Evolutionary conservation across 2,888 invertebrate species (phyloP).

Genomic region (Sesia bembeciformis): DNA sequence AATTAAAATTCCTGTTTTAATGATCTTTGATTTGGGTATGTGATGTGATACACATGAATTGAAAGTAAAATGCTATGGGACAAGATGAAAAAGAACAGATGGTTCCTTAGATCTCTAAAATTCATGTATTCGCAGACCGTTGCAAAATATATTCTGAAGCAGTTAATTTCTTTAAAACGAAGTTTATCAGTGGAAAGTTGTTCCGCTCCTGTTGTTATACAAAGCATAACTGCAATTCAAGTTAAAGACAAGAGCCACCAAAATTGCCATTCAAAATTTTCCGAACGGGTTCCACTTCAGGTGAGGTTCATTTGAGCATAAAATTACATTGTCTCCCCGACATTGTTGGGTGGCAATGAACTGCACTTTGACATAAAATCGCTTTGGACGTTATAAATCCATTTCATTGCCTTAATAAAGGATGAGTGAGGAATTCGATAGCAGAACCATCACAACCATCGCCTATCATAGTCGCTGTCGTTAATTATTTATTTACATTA

Average conservation of each 20-base stretch:
- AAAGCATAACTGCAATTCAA: slow-evolving; percentile 67
- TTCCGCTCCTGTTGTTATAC: slow-evolving; percentile 61
- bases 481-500: background rate
- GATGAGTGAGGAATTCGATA: slow-evolving; percentile 55
- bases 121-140: slow-evolving; percentile 29
- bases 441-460: slow-evolving; percentile 19
- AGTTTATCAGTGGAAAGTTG: slow-evolving; percentile 50
- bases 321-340: slow-evolving; percentile 70
- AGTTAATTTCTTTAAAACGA: slow-evolving; percentile 31
- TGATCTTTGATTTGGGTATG: slow-evolving; percentile 1
- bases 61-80: background rate
- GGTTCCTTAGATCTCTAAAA: slow-evolving; percentile 18
- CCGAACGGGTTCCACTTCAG: slow-evolving; percentile 64
- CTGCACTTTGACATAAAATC: slow-evolving; percentile 74
- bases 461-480: slow-evolving; percentile 29
- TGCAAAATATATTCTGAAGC: slow-evolving; percentile 23
- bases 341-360: slow-evolving; percentile 71
- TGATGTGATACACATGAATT: background rate
- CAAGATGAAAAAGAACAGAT: background rate
- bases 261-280: slow-evolving; percentile 68
- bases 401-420: slow-evolving; percentile 71
- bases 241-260: slow-evolving; percentile 44
- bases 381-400: slow-evolving; percentile 66
- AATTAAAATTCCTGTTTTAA: slow-evolving; percentile 7
- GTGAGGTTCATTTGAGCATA: slow-evolving; percentile 68